These are phyloP conservation scores for Halcyon senegalensis DNA, from an alignment of 2,113 vertebrate genomes.

Conservation along the genomic window DNA sequence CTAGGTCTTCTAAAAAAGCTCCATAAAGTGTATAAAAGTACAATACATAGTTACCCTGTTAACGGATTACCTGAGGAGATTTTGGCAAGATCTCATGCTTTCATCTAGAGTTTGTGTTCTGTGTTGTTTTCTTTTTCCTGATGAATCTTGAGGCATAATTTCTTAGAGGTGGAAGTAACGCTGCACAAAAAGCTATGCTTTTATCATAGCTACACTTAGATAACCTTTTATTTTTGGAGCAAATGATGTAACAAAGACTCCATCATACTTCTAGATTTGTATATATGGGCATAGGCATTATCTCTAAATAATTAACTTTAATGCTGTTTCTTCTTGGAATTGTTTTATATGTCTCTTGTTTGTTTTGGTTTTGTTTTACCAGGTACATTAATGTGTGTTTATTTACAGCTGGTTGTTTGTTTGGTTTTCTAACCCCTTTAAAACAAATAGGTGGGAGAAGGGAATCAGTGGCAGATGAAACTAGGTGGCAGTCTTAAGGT, in stretches of 20 bases:
- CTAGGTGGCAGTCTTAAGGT: not conserved
- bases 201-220: not conserved
- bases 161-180: not conserved
- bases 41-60: accelerated
- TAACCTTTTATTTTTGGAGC: not conserved
- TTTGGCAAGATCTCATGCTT: not conserved
- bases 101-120: not conserved
- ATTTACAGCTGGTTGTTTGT: not conserved
- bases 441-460: not conserved
- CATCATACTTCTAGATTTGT: not conserved
- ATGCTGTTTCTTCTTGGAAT: not conserved
- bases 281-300: not conserved
- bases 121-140: not conserved
- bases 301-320: not conserved
- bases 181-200: not conserved
- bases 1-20: not conserved
- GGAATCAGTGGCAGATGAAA: not conserved
- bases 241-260: accelerated
- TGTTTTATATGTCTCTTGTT: not conserved
- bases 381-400: not conserved
- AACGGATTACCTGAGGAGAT: not conserved
- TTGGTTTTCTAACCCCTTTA: not conserved
- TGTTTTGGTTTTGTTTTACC: not conserved
- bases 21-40: not conserved
- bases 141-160: not conserved